Evolutionary conservation across 1,140 invertebrate genomes (phyloP).

Genomic region (Delia radicum): DNA sequence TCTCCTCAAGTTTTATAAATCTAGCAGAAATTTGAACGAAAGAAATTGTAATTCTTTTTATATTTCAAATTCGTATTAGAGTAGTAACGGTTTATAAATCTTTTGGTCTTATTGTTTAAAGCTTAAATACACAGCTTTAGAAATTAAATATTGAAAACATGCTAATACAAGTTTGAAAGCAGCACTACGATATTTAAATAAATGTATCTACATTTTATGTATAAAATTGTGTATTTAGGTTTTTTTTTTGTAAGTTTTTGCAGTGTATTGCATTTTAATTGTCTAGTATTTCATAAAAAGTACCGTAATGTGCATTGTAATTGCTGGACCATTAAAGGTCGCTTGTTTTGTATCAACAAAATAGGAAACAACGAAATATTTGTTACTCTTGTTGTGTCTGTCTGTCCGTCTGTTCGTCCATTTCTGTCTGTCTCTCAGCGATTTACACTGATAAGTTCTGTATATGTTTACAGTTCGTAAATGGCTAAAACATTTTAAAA

Average conservation of each 20-base stretch:
- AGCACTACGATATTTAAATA: neutral
- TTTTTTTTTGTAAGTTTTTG: neutral
- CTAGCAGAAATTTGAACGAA: too few species aligned
- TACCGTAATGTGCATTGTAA: slow-evolving; percentile 1
- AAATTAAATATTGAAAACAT: too few species aligned
- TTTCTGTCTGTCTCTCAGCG: neutral
- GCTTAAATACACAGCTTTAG: too few species aligned
- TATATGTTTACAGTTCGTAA: neutral
- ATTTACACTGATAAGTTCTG: neutral
- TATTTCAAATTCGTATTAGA: too few species aligned
- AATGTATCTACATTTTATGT: neutral
- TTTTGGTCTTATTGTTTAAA: too few species aligned
- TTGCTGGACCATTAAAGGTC: slow-evolving; percentile 3
- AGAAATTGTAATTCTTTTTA: too few species aligned
- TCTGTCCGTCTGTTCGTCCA: neutral
- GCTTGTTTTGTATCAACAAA: slow-evolving; percentile 1
- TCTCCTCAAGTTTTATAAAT: too few species aligned
- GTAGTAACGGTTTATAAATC: too few species aligned
- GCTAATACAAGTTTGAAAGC: too few species aligned
- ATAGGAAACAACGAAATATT: slow-evolving; percentile 2
- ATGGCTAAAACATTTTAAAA: too few species aligned
- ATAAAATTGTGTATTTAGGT: neutral
- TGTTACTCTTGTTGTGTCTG: neutral
- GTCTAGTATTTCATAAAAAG: slow-evolving; percentile 1
- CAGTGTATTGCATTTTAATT: neutral